phyloP scores from a whole-genome alignment of 2,888 invertebrate genomes.

The Eilema depressum region DNA sequence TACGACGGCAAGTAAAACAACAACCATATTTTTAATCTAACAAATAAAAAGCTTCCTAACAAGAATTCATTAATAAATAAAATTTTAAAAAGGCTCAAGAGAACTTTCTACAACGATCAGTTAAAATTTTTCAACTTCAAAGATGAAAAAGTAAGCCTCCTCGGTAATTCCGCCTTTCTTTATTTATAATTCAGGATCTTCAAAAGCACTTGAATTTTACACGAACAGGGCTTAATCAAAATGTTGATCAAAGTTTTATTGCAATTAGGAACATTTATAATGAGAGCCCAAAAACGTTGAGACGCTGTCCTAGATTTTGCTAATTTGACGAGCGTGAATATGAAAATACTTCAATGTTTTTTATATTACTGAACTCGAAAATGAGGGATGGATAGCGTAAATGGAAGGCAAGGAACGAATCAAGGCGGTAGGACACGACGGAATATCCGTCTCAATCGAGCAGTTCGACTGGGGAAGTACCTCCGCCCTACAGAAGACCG shows the following conservation, averaged over 20 bases:
- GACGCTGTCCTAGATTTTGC: background rate
- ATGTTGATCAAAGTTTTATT: constrained; percentile 13
- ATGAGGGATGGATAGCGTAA: too few species aligned
- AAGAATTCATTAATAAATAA: constrained; percentile 16
- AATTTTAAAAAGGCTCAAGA: constrained; percentile 6
- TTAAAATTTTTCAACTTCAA: constrained; percentile 23
- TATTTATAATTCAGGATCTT: constrained; percentile 41
- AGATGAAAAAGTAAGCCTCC: constrained; percentile 20
- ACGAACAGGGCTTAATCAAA: constrained; percentile 30
- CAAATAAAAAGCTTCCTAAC: background rate
- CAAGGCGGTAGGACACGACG: too few species aligned
- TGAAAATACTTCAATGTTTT: too few species aligned
- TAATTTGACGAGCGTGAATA: background rate
- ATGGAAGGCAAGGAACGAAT: too few species aligned
- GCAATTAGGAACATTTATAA: constrained; percentile 11
- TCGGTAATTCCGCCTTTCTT: constrained; percentile 20
- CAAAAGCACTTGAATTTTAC: constrained; percentile 41
- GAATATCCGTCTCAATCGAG: too few species aligned
- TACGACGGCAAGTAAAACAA: too few species aligned
- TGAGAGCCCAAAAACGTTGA: background rate
- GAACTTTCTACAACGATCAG: constrained; percentile 18
- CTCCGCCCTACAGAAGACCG: too few species aligned
- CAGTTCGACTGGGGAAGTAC: too few species aligned
- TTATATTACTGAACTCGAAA: too few species aligned
- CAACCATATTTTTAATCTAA: background rate